Base-by-base conservation (phyloP, 2,797 vertebrate species). In the Hippoglossus hippoglossus region DNA sequence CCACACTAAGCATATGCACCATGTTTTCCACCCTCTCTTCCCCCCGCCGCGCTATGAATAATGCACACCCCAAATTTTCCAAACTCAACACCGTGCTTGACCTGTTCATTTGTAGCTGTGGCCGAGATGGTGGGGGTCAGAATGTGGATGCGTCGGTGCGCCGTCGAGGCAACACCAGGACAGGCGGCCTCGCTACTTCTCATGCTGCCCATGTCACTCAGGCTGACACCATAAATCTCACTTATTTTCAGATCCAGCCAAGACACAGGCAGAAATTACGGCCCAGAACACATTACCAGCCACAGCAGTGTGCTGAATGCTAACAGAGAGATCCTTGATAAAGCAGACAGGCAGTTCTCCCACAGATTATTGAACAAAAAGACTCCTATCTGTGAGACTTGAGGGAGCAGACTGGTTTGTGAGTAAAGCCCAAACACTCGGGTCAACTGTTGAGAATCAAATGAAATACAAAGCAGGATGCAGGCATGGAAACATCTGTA, bases 141-240 rank as follows among this genome's bases (percentile, higher is more conserved):
- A 76, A 75, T 79, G 71, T 66, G 83, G 84, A 88, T 84, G 83
- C 71, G 63, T 87, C 77, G 41, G 73, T 11, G 13, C 56, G 2
- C 52, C 67, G 65, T 28, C 49, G 74, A 77, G 49, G 73, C 68
- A 71, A 69, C 74, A 57, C 77, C 68, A 57, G 80, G 75, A 86
- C n/a, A 49, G 69, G 78, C 67, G 18, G 83, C 75, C 52, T 63
- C 49, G 68, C 92, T 93, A 89, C 83, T 94, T 93, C 78, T 89
- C 88, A 93, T 94, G 88, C 93, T 82, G 84, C 79, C 79, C 49
- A 77, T 90, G 91, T 93, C 93, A 94, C 87, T 92, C 92, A 81
- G 87, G 77, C 89, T 93, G 89, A 94, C 93, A 92, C 91, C 90
- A 94, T 94, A 95, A 95, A 94, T 95, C 94, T 93, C 90, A 93